phyloP scores from a whole-genome alignment of 2,113 vertebrate species.

The Thalassarche chlororhynchos region DNA sequence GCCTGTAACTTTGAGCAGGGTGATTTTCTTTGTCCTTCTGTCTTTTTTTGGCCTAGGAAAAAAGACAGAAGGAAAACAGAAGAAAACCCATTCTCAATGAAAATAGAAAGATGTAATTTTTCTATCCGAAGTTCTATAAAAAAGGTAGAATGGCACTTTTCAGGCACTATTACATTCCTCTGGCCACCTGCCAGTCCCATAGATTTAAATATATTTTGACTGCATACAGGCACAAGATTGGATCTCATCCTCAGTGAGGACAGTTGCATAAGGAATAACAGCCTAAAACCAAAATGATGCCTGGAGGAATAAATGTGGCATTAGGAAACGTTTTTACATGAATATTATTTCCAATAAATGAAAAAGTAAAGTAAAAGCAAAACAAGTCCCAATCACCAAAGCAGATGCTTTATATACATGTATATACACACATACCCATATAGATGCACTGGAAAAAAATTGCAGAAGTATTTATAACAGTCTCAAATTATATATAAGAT shows the following conservation, averaged over 20 bases:
- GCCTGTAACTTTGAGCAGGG: neutral
- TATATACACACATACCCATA: neutral
- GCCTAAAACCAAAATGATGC: neutral
- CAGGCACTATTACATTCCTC: neutral
- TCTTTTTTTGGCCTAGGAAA: neutral
- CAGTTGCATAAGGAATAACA: neutral
- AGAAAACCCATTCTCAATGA: neutral
- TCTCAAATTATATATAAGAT: neutral
- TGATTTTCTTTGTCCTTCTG: neutral
- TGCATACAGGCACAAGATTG: neutral
- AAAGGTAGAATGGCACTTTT: neutral
- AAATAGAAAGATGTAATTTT: neutral
- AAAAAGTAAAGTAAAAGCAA: neutral
- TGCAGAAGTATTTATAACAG: neutral
- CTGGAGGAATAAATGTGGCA: neutral
- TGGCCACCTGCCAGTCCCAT: neutral
- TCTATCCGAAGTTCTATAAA: neutral
- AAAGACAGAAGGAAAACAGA: neutral
- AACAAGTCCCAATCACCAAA: neutral
- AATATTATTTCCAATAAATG: neutral
- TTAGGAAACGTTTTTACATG: neutral
- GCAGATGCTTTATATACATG: neutral
- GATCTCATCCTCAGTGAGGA: neutral
- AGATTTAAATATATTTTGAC: neutral
- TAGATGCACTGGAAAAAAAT: neutral